Conservation (phyloP, 2,113 vertebrate genomes). For the Cyprinodon variegatus region DNA sequence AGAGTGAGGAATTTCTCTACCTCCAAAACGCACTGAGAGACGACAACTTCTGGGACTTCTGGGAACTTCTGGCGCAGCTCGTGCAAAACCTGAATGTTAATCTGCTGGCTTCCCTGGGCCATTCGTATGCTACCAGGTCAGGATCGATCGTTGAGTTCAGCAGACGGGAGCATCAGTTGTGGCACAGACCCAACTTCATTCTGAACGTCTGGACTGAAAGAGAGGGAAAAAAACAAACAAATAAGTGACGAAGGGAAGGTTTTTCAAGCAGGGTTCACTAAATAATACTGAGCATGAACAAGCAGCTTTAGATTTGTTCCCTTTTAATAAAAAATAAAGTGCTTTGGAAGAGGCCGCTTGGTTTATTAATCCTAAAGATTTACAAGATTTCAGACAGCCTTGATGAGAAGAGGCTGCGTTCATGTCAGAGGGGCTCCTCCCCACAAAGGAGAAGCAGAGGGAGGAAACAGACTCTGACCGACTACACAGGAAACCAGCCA, state of each 20-base stretch:
- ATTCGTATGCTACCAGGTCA: conserved; percentile 96
- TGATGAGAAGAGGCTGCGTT: conserved; percentile 33
- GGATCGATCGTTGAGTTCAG: conserved; percentile 82
- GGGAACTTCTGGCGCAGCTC: conserved; percentile 99
- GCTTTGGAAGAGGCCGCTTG: conserved; percentile 11
- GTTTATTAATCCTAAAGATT: conserved; percentile 35
- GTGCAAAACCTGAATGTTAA: conserved; percentile 99
- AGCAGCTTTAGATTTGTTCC: conserved; percentile 4
- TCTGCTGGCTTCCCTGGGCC: conserved; percentile 99
- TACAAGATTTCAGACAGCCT: conserved; percentile 33
- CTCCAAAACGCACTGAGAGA: conserved; percentile 98
- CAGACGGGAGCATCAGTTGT: conserved; percentile 84
- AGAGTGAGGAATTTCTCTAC: conserved; percentile 66
- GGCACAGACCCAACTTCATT: conserved; percentile 85
- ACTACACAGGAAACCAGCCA: conserved; percentile 24
- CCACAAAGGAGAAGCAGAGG: conserved; percentile 34
- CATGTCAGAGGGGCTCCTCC: conserved; percentile 35
- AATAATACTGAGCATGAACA: neutral
- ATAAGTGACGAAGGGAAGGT: neutral
- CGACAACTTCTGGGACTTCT: conserved; percentile 97
- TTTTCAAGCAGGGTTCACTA: no score
- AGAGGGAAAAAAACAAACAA: neutral
- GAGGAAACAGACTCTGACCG: conserved; percentile 42
- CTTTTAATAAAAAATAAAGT: conserved; percentile 13
- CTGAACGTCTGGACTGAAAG: conserved; percentile 84